Conservation (phyloP, 2,888 invertebrate species). For the Oegoconia quadripuncta region DNA sequence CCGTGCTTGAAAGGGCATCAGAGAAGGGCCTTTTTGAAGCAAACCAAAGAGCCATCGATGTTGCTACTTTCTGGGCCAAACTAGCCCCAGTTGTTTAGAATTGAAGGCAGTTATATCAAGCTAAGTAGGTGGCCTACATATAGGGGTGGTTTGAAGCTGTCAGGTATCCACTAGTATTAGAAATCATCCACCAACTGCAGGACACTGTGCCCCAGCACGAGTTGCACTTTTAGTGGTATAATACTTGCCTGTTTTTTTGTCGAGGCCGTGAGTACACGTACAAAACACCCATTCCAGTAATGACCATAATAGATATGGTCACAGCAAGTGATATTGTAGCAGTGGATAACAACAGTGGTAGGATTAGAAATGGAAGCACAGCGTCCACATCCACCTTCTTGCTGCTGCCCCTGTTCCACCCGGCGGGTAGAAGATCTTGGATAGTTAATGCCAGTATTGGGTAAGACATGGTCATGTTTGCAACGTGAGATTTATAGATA, state of each 20-base stretch:
- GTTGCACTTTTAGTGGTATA: background rate
- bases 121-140: too few relatives aligned
- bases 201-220: too few relatives aligned
- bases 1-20: too few relatives aligned
- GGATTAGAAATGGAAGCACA: slow-evolving; percentile 58
- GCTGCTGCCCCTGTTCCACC: slow-evolving; percentile 36
- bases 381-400: slow-evolving; percentile 61
- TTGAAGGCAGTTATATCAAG: too few relatives aligned
- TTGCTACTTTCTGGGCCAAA: too few relatives aligned
- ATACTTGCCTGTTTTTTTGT: slow-evolving; percentile 62
- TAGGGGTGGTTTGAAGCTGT: too few relatives aligned
- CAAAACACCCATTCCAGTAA: slow-evolving; percentile 62
- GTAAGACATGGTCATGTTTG: background rate
- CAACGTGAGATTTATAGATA: background rate
- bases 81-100: too few relatives aligned
- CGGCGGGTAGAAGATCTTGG: slow-evolving; percentile 53
- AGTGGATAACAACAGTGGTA: slow-evolving; percentile 54
- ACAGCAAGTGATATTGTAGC: slow-evolving; percentile 55
- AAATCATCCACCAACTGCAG: too few relatives aligned
- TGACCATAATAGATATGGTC: slow-evolving; percentile 58
- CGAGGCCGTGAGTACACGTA: slow-evolving; percentile 64
- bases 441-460: slow-evolving; percentile 36
- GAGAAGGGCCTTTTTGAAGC: too few relatives aligned
- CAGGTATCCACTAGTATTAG: too few relatives aligned
- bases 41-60: too few relatives aligned